A percentile compares a stretch with the other conserved stretches of the same genome.
Evolutionary conservation across 53 echinoderm and acorn worm genomes (phyloP).

Genomic region (Holothuria scabra): DNA sequence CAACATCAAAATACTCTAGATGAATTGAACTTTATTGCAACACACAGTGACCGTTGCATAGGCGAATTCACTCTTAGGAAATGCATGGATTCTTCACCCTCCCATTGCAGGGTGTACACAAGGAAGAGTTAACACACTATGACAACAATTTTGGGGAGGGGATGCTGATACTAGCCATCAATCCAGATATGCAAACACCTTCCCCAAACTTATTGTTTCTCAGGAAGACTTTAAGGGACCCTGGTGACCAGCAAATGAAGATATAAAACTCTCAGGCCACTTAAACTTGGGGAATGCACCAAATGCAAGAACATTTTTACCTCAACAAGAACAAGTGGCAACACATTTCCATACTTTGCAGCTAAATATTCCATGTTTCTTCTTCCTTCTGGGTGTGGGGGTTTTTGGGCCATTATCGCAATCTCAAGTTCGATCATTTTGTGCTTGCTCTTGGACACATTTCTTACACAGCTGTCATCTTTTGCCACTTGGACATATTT

Average conservation of each 20-base stretch:
- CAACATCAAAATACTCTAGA: not conserved
- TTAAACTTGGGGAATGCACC: not conserved
- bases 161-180: slow-evolving; percentile 5
- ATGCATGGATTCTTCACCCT: not conserved
- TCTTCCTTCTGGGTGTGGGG: too few species aligned
- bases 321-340: not conserved
- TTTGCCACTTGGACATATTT: too few species aligned
- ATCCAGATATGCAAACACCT: not conserved
- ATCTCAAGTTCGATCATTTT: too few species aligned
- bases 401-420: too few species aligned
- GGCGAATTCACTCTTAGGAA: slow-evolving; percentile 14
- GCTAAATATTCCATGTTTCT: too few species aligned
- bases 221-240: not conserved
- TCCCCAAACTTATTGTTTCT: not conserved
- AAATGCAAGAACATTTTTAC: not conserved
- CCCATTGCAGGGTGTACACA: not conserved
- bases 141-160: not conserved
- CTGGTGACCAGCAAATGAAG: not conserved
- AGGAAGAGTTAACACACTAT: not conserved
- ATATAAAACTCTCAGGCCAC: not conserved
- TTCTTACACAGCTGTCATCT: too few species aligned
- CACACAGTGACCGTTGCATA: not conserved
- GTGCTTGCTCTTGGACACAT: too few species aligned
- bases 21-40: slow-evolving; percentile 13
- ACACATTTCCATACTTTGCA: not conserved